Evolutionary conservation across 2,797 vertebrate species (phyloP).

Genomic region (Distichodus sexfasciatus): DNA sequence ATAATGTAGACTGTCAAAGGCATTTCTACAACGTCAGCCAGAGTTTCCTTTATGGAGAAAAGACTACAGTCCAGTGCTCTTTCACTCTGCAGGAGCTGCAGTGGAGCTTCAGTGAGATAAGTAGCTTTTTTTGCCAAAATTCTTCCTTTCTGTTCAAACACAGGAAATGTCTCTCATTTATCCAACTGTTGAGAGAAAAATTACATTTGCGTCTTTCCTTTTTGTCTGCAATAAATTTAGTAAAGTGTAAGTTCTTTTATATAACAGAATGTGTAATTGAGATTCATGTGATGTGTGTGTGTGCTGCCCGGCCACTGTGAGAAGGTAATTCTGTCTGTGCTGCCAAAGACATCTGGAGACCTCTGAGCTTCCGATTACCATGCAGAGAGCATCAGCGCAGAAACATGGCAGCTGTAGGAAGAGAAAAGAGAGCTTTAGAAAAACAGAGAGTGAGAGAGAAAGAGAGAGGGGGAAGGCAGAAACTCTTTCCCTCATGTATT

Average conservation of each 20-base stretch:
- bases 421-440: conserved; percentile 10
- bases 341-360: conserved; percentile 26
- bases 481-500: conserved; percentile 8
- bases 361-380: conserved; percentile 36
- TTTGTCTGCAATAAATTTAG: not conserved
- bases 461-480: not conserved
- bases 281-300: conserved; percentile 20
- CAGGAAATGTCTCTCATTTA: too few species aligned
- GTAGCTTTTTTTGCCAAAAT: not conserved
- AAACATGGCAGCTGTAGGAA: conserved; percentile 31
- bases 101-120: too few species aligned
- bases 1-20: not conserved
- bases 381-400: conserved; percentile 37
- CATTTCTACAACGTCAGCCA: conserved; percentile 5
- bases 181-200: too few species aligned
- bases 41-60: not conserved
- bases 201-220: not conserved
- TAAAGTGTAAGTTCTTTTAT: not conserved
- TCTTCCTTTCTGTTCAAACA: not conserved
- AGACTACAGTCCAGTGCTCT: not conserved
- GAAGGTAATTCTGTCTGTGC: conserved; percentile 33
- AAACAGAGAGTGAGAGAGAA: not conserved
- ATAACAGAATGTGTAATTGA: not conserved
- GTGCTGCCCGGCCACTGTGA: conserved; percentile 17
- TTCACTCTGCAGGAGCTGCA: not conserved